Evolutionary conservation across 2,888 invertebrate species (phyloP).

Genomic region (Diloba caeruleocephala): DNA sequence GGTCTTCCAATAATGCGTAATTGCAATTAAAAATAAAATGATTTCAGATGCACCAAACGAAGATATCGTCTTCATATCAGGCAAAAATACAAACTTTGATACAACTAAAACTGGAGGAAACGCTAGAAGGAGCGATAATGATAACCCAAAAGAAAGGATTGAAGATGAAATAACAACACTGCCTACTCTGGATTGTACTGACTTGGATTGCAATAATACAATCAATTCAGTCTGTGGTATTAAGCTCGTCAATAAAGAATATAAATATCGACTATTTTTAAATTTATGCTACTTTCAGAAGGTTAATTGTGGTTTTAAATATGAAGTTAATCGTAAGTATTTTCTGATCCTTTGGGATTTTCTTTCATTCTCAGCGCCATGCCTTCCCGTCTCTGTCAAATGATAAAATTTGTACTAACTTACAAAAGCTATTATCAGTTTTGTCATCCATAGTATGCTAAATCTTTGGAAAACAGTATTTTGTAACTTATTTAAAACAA

Average conservation of each 20-base stretch:
- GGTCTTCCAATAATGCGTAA: too few species aligned
- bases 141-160: not conserved
- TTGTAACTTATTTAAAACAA: too few species aligned
- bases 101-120: not conserved
- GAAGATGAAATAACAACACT: not conserved
- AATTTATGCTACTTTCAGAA: constrained; percentile 80
- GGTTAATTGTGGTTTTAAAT: constrained; percentile 77
- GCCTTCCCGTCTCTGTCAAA: too few species aligned
- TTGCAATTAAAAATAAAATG: too few species aligned
- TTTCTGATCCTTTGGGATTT: too few species aligned
- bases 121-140: not conserved
- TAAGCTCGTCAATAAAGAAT: constrained; percentile 61
- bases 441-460: too few species aligned
- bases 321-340: constrained; percentile 76
- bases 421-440: too few species aligned
- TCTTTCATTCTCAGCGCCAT: too few species aligned
- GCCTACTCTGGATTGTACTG: constrained; percentile 61
- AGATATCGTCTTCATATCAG: constrained; percentile 34
- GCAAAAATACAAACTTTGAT: constrained; percentile 28
- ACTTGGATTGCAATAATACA: constrained; percentile 70
- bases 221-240: constrained; percentile 70
- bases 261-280: constrained; percentile 72
- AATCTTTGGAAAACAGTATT: too few species aligned
- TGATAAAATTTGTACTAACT: too few species aligned
- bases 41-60: constrained; percentile 27